Conservation (phyloP, 2,888 invertebrate species). For the Cryptops parisi region DNA sequence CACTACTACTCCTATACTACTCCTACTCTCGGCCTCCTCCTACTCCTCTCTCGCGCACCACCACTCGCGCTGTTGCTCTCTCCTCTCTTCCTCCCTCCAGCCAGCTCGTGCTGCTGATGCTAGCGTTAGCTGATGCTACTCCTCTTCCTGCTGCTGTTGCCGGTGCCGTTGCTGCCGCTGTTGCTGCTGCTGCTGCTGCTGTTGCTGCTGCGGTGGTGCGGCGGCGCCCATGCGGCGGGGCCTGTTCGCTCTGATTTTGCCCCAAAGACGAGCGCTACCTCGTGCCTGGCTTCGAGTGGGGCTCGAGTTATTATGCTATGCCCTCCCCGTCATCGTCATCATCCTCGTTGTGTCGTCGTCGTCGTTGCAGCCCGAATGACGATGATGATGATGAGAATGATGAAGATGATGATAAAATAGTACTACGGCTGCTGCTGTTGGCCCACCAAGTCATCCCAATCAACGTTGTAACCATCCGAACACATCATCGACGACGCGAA, state of each 20-base stretch:
- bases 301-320: no score
- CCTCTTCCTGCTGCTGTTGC: not conserved
- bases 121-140: not conserved
- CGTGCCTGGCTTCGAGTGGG: not conserved
- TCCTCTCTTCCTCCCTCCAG: not conserved
- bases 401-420: no score
- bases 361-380: no score
- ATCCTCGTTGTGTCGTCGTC: no score
- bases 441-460: no score
- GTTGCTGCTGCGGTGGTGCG: not conserved
- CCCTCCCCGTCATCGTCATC: no score
- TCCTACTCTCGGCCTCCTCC: not conserved
- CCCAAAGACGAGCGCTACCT: constrained; percentile 2
- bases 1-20: not conserved
- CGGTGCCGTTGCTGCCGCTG: not conserved
- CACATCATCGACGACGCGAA: no score
- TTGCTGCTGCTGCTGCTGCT: not conserved
- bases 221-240: not conserved
- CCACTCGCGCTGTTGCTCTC: no score
- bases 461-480: no score
- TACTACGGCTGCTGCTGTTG: no score
- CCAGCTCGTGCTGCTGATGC: not conserved
- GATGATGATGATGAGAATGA: no score
- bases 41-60: not conserved
- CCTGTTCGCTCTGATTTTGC: no score